Evolutionary conservation across 2,888 invertebrate species (phyloP).

Genomic region (Aporophyla lueneburgensis): DNA sequence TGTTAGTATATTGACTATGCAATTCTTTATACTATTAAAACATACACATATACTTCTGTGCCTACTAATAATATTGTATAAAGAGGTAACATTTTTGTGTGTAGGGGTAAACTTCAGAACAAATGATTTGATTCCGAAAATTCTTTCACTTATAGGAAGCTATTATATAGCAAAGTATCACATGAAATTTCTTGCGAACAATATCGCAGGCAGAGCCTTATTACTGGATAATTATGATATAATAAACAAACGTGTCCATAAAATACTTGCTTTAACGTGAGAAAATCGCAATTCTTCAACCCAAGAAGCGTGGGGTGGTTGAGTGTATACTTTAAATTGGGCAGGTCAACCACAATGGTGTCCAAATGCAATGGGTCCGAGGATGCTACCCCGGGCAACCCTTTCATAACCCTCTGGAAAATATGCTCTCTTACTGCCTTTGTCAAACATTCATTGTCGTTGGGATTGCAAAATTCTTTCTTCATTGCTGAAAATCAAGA

Average conservation of each 20-base stretch:
- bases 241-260: too few relatives aligned
- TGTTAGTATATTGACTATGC: too few relatives aligned
- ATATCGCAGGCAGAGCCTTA: neutral
- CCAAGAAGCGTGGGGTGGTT: constrained; percentile 33
- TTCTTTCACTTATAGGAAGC: neutral
- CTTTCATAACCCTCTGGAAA: constrained; percentile 33
- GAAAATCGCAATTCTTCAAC: constrained; percentile 43
- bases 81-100: too few relatives aligned
- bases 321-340: constrained; percentile 25
- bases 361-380: constrained; percentile 46
- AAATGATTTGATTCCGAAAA: too few relatives aligned
- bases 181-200: neutral
- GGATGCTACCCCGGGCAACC: constrained; percentile 39
- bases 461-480: constrained; percentile 28
- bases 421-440: constrained; percentile 29
- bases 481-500: constrained; percentile 30
- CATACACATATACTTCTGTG: neutral
- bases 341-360: constrained; percentile 14
- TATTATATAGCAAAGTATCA: neutral
- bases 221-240: neutral
- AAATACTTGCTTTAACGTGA: constrained; percentile 37
- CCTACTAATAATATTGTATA: too few relatives aligned
- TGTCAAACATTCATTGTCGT: constrained; percentile 40
- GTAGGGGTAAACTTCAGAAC: too few relatives aligned
- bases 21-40: neutral